These are phyloP conservation scores for Eledone cirrhosa DNA, from an alignment of 2,888 invertebrate species.

Conservation along the genomic window DNA sequence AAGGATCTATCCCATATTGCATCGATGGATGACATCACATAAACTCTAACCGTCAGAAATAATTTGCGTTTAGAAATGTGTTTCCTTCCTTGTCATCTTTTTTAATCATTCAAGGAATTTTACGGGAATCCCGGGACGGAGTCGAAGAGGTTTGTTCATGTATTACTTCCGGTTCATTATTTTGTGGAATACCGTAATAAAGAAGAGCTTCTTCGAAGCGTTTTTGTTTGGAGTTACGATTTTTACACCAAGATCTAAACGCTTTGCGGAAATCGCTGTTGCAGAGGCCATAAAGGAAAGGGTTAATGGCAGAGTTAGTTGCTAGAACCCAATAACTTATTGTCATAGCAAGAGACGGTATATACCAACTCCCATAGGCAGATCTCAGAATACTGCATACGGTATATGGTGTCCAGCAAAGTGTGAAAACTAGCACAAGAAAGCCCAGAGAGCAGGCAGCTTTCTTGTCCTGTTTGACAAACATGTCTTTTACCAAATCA, in stretches of 20 bases:
- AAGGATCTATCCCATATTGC: neutral
- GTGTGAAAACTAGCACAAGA: constrained; percentile 49
- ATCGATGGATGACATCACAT: neutral
- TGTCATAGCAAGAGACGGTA: constrained; percentile 42
- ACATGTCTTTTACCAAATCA: constrained; percentile 51
- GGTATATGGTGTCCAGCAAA: constrained; percentile 56
- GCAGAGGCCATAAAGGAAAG: constrained; percentile 55
- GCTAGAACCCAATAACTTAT: constrained; percentile 51
- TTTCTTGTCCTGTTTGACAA: constrained; percentile 57
- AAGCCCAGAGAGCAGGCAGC: constrained; percentile 52
- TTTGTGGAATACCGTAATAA: constrained; percentile 37
- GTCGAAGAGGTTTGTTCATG: constrained; percentile 29
- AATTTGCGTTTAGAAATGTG: neutral
- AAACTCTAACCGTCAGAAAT: neutral
- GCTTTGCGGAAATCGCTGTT: constrained; percentile 53
- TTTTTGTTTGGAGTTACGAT: constrained; percentile 34
- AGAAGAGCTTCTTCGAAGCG: constrained; percentile 42
- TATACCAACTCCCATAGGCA: constrained; percentile 37
- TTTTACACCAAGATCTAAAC: constrained; percentile 40
- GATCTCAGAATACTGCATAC: constrained; percentile 43
- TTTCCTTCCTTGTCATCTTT: no score
- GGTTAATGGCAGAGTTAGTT: constrained; percentile 53
- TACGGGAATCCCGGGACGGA: neutral
- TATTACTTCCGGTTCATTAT: constrained; percentile 31
- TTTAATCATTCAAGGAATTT: constrained; percentile 18